These are phyloP conservation scores for Hyaena hyaena DNA, from an alignment of 2,113 vertebrate genomes.

Conservation along the genomic window DNA sequence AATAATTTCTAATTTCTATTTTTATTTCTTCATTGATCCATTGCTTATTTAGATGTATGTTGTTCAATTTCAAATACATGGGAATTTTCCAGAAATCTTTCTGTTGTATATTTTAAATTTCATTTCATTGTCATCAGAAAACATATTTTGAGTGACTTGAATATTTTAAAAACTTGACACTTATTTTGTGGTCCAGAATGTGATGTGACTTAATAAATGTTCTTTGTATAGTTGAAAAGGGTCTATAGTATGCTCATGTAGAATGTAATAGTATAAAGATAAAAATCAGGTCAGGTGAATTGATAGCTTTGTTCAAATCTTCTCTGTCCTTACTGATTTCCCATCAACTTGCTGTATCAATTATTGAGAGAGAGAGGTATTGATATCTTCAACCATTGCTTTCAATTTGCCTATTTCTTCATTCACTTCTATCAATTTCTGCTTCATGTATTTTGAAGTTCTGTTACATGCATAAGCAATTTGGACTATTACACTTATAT, in stretches of 20 bases:
- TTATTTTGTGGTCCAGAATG: neutral
- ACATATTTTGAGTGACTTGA: neutral
- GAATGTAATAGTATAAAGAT: neutral
- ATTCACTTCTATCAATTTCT: neutral
- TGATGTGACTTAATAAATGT: neutral
- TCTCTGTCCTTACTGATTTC: neutral
- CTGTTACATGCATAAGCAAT: neutral
- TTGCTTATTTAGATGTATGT: neutral
- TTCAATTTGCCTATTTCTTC: neutral
- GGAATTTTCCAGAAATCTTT: neutral
- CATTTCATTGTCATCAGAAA: neutral
- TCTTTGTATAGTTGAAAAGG: neutral
- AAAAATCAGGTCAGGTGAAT: neutral
- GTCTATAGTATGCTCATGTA: neutral
- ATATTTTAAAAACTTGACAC: neutral
- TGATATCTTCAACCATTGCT: neutral
- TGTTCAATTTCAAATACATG: slow-evolving; percentile 1
- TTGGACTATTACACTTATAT: neutral
- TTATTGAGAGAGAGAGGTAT: neutral
- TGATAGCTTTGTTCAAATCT: neutral
- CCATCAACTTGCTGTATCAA: neutral
- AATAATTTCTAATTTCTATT: neutral
- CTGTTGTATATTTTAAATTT: neutral
- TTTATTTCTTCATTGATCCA: neutral
- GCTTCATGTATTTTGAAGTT: neutral